Base-by-base conservation (phyloP, 30 jellyfish, hydroid and myxozoan genomes). In the Aurelia sp. region DNA sequence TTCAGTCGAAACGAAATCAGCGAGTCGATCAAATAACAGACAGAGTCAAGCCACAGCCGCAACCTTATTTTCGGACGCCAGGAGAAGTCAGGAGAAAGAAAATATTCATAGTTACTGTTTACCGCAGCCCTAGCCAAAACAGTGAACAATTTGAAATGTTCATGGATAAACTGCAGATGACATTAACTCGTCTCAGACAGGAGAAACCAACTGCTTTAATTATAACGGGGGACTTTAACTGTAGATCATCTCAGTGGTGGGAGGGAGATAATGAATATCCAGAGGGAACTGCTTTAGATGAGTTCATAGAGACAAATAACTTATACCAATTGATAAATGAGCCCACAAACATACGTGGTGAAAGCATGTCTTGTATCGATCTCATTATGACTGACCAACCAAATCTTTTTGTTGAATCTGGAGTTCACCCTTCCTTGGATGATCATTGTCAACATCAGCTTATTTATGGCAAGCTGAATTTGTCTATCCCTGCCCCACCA, bases 71-170 rank as follows among this genome's bases (percentile, higher is more conserved):
- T n/a, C n/a, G n/a, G n/a, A n/a, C n/a, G n/a, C n/a, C n/a, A n/a
- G n/a, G n/a, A n/a, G n/a, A n/a, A n/a, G n/a, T n/a, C n/a, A n/a
- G n/a, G n/a, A n/a, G n/a, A n/a, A n/a, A n/a, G n/a, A n/a, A n/a
- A n/a, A n/a, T n/a, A n/a, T n/a, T n/a, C n/a, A n/a, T n/a, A n/a
- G n/a, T n/a, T n/a, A n/a, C n/a, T n/a, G n/a, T n/a, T n/a, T n/a
- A 74, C 38, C 86, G 74, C 50, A 74, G 86, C 73, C 86, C 86
- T 18, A 74, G 55, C 55, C 78, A 66, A 6, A 22, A 27, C 19
- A 22, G 55, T 22, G 78, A 66, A 35, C 78, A 66, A 35, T 66
- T 66, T 24, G 78, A 66, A 22, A 7, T 13, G 8, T 66, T 66
- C 30, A n/a, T 66, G 19, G 57, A 74, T 59, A 52, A 51, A 48